Conservation (phyloP, 1,140 invertebrate species). For the Helicoverpa armigera region DNA sequence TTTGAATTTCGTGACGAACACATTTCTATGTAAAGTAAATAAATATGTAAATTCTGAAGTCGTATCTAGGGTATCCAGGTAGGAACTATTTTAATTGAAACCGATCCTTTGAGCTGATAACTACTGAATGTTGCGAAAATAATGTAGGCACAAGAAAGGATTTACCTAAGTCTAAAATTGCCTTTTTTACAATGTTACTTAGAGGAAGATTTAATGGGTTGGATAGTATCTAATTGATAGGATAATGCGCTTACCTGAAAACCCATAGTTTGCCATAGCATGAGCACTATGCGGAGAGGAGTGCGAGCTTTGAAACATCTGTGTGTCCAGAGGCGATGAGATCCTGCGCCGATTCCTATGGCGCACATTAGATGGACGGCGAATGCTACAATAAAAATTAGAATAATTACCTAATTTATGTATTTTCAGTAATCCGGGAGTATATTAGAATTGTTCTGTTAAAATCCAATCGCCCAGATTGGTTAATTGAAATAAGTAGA, state of each 20-base stretch:
- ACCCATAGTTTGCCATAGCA: constrained; percentile 92
- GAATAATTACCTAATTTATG: not conserved
- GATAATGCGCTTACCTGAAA: constrained; percentile 89
- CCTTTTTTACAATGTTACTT: not conserved
- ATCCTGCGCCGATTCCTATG: constrained; percentile 94
- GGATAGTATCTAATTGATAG: not conserved
- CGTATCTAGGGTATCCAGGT: too few relatives aligned
- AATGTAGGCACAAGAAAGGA: too few relatives aligned
- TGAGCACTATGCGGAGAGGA: constrained; percentile 91
- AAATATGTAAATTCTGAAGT: too few relatives aligned
- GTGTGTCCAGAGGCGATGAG: constrained; percentile 96
- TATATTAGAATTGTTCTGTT: not conserved
- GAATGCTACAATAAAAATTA: constrained; percentile 83
- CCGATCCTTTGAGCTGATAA: too few relatives aligned
- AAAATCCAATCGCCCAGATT: too few relatives aligned
- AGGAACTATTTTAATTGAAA: too few relatives aligned
- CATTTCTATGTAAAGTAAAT: not conserved
- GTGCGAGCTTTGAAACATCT: constrained; percentile 94
- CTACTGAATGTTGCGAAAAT: too few relatives aligned
- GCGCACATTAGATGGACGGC: constrained; percentile 88
- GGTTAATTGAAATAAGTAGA: too few relatives aligned
- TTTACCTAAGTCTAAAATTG: not conserved
- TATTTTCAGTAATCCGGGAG: not conserved
- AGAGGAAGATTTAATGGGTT: too few relatives aligned
- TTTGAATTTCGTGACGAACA: not conserved